Conservation (phyloP, 2,797 vertebrate species). For the Mormyrus hasselquistii region DNA sequence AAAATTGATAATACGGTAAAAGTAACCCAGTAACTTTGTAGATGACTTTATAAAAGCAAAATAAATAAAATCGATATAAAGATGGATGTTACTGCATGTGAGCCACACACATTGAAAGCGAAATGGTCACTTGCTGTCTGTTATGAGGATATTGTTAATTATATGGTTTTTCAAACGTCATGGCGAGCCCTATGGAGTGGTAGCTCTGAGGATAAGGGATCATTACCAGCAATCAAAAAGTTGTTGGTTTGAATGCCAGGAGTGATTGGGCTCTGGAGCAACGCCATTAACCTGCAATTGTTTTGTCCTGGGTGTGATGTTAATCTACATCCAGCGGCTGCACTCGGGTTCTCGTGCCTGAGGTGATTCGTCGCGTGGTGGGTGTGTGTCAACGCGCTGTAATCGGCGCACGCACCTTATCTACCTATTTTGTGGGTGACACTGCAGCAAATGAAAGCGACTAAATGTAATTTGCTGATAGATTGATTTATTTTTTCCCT, state of each 20-base stretch:
- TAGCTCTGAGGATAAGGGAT: background rate
- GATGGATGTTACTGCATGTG: background rate
- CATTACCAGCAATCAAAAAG: background rate
- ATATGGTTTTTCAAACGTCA: background rate
- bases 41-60: background rate
- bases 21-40: background rate
- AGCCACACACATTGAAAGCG: background rate
- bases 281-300: background rate
- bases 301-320: background rate
- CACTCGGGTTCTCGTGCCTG: background rate
- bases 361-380: background rate
- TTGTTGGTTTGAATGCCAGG: background rate
- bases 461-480: background rate
- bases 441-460: background rate
- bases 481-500: background rate
- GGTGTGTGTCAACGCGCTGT: background rate
- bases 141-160: background rate
- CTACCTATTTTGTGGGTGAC: background rate
- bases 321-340: background rate
- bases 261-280: background rate
- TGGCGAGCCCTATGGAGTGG: background rate
- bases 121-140: background rate
- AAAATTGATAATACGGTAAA: background rate
- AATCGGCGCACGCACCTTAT: background rate
- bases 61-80: background rate